Percentiles rank a stretch among this genome's conserved stretches.
Conservation (phyloP, 1,140 invertebrate species). For the Tenebrio molitor region DNA sequence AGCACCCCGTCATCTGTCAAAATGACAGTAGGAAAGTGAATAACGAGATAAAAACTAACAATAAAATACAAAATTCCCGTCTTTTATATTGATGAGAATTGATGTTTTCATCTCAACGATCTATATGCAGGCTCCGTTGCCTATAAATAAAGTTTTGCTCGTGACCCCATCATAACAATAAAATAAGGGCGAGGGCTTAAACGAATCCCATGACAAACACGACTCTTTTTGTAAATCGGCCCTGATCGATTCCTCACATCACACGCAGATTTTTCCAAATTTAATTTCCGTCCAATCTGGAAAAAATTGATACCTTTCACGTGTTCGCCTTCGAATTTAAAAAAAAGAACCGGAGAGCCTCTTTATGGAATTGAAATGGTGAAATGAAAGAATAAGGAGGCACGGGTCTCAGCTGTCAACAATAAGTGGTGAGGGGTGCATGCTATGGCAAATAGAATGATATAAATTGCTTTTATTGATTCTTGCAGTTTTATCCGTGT, state of each 20-base stretch:
- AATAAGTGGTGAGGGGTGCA: conserved; percentile 40
- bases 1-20: no score
- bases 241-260: conserved; percentile 31
- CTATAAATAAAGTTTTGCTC: conserved; percentile 30
- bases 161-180: conserved; percentile 31
- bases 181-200: conserved; percentile 16
- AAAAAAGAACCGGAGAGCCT: conserved; percentile 11
- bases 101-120: conserved; percentile 8
- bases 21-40: no score
- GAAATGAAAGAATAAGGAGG: conserved; percentile 27
- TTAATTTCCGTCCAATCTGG: conserved; percentile 38
- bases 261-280: conserved; percentile 37
- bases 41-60: no score
- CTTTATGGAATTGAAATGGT: conserved; percentile 38
- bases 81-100: conserved; percentile 5
- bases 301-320: conserved; percentile 15
- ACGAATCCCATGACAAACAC: conserved; percentile 21
- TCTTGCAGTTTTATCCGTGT: conserved; percentile 44
- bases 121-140: neutral
- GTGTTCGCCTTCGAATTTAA: conserved; percentile 3
- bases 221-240: conserved; percentile 11
- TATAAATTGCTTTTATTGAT: conserved; percentile 46
- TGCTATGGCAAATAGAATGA: conserved; percentile 41
- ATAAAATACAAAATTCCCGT: neutral
- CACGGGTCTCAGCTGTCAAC: conserved; percentile 36